A percentile compares a stretch with the other conserved stretches of the same genome.
phyloP scores from a whole-genome alignment of 2,113 vertebrate genomes.

The Lamprologus lemairii region DNA sequence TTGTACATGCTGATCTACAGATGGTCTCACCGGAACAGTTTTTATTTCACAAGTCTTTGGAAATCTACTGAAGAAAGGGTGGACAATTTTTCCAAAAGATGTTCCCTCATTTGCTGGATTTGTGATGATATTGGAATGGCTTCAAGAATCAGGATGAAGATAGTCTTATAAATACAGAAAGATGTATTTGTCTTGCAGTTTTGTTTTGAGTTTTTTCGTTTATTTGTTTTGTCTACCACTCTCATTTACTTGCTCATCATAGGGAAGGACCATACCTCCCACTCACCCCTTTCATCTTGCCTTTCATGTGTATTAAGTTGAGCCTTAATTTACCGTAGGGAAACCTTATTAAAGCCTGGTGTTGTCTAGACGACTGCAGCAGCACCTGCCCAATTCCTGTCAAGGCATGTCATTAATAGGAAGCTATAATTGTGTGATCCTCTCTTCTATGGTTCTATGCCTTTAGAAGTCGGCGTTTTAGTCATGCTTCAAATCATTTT shows the following conservation, averaged over 20 bases:
- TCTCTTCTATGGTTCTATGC: background rate
- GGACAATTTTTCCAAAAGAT: background rate
- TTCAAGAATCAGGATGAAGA: background rate
- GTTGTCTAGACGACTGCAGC: slow-evolving; percentile 38
- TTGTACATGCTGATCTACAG: background rate
- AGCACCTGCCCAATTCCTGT: slow-evolving; percentile 28
- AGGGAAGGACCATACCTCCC: background rate
- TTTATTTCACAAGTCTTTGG: background rate
- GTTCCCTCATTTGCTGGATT: background rate
- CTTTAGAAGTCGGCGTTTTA: background rate
- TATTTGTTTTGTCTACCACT: background rate
- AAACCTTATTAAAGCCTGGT: slow-evolving; percentile 37
- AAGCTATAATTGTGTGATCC: background rate
- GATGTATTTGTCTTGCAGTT: background rate
- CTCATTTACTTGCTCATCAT: background rate
- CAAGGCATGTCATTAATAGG: slow-evolving; percentile 28
- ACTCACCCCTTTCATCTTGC: slow-evolving; percentile 17
- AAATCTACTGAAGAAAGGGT: background rate
- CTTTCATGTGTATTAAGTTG: slow-evolving; percentile 2
- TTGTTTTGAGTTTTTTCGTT: background rate
- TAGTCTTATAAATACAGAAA: background rate
- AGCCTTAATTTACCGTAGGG: background rate
- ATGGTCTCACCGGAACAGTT: background rate
- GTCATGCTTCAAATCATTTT: background rate
- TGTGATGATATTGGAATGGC: background rate